Evolutionary conservation across 2,797 vertebrate species (phyloP), one percentile per base, ranked within the genome.

Genomic region (Scleropages formosus): DNA sequence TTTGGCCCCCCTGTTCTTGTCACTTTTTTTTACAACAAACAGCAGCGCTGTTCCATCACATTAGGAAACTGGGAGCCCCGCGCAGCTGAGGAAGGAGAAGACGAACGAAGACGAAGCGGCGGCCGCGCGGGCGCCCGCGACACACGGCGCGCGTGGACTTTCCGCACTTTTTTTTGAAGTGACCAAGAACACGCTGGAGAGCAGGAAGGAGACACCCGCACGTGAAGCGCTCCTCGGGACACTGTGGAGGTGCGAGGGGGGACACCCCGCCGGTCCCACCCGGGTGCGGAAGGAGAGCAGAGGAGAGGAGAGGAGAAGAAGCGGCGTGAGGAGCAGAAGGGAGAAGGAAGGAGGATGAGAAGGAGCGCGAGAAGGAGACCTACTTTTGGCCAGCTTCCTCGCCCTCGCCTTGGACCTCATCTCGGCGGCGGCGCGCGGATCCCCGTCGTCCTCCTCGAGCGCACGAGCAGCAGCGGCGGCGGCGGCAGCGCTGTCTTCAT

Each of bases 351-450:
- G 31, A 39, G 31, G 31, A 6, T 39, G 31, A 39, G 31, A 39
- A 39, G 31, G 31, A 39, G 31, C 6, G 31, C 31, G 31, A 31
- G 31, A 31, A 39, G 86, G 90, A 86, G 88, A 95, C 96, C 91
- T 94, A 97, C 96, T 97, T 96, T 98, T 97, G 91, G 96, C 95
- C 90, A 98, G 96, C 95, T 98, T 98, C 93, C 96, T 94, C 93
- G 96, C 96, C 93, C 96, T 93, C 90, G 96, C 96, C 93, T 98
- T 98, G 94, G 96, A 98, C 92, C 96, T 95, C 96, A 98, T 98
- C 92, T 94, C 95, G 95, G 90, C 95, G 95, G 90, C 95, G 95
- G 93, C 93, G 93, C 89, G 95, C 90, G 95, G 96, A 94, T 94
- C 94, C 93, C 94, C 94, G 93, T 95, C 94, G 95, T 96, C 94